Evolutionary conservation across 2,888 invertebrate species (phyloP), one percentile per base, ranked within the genome.

Genomic region (Lasioglossum calceatum): DNA sequence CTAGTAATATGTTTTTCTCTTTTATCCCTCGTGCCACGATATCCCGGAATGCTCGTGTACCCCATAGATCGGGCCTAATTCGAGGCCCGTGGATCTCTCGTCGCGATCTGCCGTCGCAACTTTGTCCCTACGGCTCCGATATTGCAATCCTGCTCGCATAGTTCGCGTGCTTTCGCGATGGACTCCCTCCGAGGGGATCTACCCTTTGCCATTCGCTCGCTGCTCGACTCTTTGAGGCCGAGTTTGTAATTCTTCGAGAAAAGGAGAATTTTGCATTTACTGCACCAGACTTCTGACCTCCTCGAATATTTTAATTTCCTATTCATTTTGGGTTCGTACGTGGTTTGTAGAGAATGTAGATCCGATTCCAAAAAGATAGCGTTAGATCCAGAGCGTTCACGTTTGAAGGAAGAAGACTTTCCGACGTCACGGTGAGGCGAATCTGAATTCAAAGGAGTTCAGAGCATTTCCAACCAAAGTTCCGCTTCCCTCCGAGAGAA

Each of bases 1-100:
- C 70, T 47, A 42, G 79, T 84, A 84, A 89, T 87, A 87, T 71
- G 84, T 39, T 67, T 39, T 23, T 67, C 67, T 36, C 36, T 36
- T 67, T 36, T 67, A 5, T 16, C 36, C 67, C 36, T 16, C 67
- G 23, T 58, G 36, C 23, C 32, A 58, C 44, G 77, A 36, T 77
- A 82, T 77, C 77, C 27, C 70, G 77, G 54, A 83, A 70, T 42
- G 32, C 42, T 14, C 3, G 42, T 27, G 42, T 42, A 54, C 3
- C 47, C 71, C 32, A 75, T 19, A 75, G 64, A 64, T 70, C 70
- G 70, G 32, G 64, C 23, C 73, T 73, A 77, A 82, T 82, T 77
- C 72, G n/a, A 36, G 50, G 36, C 70, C 70, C 16, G 39, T 8
- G 7, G 27, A 70, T 75, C 32, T 70, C 82, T 58, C 44, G 47